A percentile compares a stretch with the other conserved stretches of the same genome.
phyloP scores from a whole-genome alignment of 2,888 invertebrate genomes.

The Habrosyne pyritoides region DNA sequence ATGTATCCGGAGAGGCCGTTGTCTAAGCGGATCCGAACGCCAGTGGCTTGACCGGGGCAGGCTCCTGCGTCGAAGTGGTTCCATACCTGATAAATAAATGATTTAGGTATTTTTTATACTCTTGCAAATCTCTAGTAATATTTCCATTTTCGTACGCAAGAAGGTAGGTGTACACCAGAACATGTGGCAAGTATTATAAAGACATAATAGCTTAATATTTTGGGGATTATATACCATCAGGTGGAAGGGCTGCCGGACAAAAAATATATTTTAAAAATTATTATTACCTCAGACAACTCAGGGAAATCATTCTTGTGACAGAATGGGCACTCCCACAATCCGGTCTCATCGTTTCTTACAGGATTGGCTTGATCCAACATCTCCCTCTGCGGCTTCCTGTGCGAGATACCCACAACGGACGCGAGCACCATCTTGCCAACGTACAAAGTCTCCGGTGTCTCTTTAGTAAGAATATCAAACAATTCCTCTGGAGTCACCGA shows the following conservation, averaged over 20 bases:
- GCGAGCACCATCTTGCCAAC: conserved; percentile 94
- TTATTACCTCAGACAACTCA: conserved; percentile 91
- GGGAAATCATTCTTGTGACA: conserved; percentile 98
- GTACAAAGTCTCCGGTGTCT: conserved; percentile 96
- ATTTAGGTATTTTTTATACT: neutral
- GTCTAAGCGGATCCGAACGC: conserved; percentile 94
- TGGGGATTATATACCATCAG: too few species aligned
- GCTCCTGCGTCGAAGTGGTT: conserved; percentile 98
- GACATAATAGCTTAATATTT: too few species aligned
- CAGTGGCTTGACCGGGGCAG: conserved; percentile 98
- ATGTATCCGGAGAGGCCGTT: conserved; percentile 97
- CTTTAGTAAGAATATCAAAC: conserved; percentile 98
- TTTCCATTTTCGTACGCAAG: too few species aligned
- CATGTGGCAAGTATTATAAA: too few species aligned
- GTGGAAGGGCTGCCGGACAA: too few species aligned
- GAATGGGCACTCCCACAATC: conserved; percentile 98
- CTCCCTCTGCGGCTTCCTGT: conserved; percentile 95
- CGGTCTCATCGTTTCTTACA: conserved; percentile 96
- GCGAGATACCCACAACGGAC: conserved; percentile 91
- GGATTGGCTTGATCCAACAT: conserved; percentile 98
- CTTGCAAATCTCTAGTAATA: too few species aligned
- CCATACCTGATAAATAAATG: conserved; percentile 87
- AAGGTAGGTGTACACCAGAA: too few species aligned
- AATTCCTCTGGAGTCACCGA: conserved; percentile 93
- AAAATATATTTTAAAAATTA: neutral